phyloP scores from a whole-genome alignment of 1,140 invertebrate species.

The Trinorchestia longiramus region DNA sequence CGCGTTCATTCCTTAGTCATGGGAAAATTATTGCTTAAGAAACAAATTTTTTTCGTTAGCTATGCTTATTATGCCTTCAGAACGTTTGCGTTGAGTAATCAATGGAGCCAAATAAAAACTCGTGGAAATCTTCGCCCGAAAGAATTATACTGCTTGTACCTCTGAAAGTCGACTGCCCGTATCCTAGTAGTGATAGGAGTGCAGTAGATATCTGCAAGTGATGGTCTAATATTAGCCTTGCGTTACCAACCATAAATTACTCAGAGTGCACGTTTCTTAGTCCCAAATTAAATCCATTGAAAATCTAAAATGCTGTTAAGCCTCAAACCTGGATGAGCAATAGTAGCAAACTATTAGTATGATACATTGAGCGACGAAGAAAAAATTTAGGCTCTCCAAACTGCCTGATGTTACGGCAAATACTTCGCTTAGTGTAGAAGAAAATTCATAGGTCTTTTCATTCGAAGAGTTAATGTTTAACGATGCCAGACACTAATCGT shows the following conservation, averaged over 20 bases:
- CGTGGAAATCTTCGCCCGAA: background rate
- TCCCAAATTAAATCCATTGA: background rate
- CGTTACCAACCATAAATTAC: background rate
- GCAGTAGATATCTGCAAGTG: background rate
- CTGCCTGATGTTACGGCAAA: background rate
- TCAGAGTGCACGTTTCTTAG: background rate
- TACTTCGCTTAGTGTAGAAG: background rate
- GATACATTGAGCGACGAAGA: background rate
- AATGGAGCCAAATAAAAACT: slow-evolving; percentile 1
- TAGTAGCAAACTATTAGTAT: background rate
- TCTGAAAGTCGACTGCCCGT: background rate
- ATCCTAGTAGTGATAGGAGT: background rate
- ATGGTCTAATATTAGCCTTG: background rate
- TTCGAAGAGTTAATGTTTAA: background rate
- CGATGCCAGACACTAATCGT: background rate
- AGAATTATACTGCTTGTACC: background rate
- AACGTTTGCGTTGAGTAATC: slow-evolving; percentile 16
- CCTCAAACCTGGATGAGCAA: background rate
- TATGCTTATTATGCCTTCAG: slow-evolving; percentile 26
- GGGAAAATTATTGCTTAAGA: slow-evolving; percentile 15
- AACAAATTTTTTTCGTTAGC: slow-evolving; percentile 23
- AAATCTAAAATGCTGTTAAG: background rate
- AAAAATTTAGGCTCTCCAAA: background rate
- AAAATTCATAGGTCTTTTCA: background rate
- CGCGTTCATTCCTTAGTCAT: slow-evolving; percentile 4